Evolutionary conservation across 2,113 vertebrate genomes (phyloP).

Genomic region (Lasiurus borealis): DNA sequence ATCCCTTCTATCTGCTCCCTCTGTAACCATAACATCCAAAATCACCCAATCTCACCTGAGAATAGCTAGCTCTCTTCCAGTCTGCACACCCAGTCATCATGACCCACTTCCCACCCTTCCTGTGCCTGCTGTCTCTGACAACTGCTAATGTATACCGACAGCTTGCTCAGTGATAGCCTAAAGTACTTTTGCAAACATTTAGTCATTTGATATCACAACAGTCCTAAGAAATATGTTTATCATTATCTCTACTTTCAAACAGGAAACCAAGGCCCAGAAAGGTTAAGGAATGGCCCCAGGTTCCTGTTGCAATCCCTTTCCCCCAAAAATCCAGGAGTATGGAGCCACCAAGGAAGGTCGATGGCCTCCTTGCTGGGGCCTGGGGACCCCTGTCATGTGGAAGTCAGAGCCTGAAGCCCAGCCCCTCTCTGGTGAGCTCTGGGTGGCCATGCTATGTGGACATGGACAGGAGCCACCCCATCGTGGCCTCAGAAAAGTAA

Average conservation of each 20-base stretch:
- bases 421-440: background rate
- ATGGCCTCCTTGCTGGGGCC: background rate
- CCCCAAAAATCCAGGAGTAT: slow-evolving; percentile 9
- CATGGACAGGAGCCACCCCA: background rate
- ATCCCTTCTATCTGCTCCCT: background rate
- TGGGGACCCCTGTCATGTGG: background rate
- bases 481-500: background rate
- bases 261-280: background rate
- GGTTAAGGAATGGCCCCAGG: background rate
- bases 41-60: background rate
- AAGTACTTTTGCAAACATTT: background rate
- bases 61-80: background rate
- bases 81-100: background rate
- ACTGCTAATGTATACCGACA: background rate
- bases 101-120: background rate
- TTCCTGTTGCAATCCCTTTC: background rate
- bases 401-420: background rate
- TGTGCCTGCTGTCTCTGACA: background rate
- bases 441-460: background rate
- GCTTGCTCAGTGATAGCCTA: background rate
- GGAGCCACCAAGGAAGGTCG: background rate
- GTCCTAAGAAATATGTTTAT: background rate
- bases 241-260: background rate
- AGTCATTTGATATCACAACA: background rate
- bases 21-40: background rate